A percentile compares a stretch with the other conserved stretches of the same genome.
phyloP scores from a whole-genome alignment of 2,113 vertebrate genomes.

The Turdus rufiventris region DNA sequence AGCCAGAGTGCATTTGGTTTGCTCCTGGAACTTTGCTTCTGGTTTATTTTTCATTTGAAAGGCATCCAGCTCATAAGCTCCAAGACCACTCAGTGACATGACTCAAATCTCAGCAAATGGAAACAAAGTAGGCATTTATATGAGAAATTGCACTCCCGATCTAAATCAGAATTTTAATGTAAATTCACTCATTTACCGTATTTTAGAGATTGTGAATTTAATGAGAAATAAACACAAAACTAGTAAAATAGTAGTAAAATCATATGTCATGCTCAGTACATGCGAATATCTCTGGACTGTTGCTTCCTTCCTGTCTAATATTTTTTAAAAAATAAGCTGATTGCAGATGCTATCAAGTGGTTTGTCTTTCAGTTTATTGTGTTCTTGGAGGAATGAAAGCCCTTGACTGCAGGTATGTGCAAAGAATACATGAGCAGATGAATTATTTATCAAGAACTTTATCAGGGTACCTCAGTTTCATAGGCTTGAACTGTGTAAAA shows the following conservation, averaged over 20 bases:
- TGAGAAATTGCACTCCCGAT: not conserved
- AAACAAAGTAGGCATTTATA: not conserved
- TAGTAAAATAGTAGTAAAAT: not conserved
- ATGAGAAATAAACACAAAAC: not conserved
- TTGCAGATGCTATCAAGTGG: not conserved
- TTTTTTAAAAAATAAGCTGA: not conserved
- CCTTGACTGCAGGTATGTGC: not conserved
- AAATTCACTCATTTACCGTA: not conserved
- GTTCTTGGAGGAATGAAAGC: not conserved
- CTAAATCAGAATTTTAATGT: not conserved
- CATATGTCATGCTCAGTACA: not conserved
- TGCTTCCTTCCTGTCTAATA: not conserved
- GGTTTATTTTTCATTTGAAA: constrained; percentile 53
- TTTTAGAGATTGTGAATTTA: not conserved
- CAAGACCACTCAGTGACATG: not conserved
- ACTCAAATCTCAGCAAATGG: not conserved
- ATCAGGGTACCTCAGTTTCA: not conserved
- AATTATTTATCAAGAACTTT: constrained; percentile 15
- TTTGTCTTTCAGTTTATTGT: constrained; percentile 4
- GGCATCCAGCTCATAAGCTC: not conserved
- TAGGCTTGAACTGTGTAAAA: not conserved
- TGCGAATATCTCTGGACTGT: not conserved
- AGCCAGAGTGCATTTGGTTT: not conserved
- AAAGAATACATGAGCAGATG: not conserved
- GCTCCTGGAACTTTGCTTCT: constrained; percentile 32